Evolutionary conservation across 2,113 vertebrate species (phyloP).

Genomic region (Thalassoma bifasciatum): DNA sequence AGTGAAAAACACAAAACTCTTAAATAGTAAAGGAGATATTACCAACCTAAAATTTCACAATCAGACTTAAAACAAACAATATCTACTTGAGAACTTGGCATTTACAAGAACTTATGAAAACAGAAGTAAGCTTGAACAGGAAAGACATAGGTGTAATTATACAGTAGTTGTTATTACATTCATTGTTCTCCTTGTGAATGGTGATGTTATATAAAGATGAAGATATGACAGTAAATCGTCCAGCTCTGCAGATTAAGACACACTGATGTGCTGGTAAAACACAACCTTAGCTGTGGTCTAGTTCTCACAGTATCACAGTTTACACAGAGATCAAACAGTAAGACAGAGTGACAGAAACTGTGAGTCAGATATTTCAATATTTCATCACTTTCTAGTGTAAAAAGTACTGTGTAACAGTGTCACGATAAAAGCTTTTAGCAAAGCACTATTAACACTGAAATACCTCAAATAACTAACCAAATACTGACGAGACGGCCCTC

Average conservation of each 20-base stretch:
- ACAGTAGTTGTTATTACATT: not conserved
- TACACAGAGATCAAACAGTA: constrained; percentile 9
- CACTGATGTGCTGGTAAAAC: constrained; percentile 37
- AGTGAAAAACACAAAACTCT: too few species aligned
- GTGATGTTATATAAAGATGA: not conserved
- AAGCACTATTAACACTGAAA: constrained; percentile 34
- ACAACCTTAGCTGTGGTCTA: constrained; percentile 44
- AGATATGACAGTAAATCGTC: not conserved
- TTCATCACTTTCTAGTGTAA: constrained; percentile 14
- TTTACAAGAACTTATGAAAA: too few species aligned
- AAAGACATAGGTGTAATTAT: too few species aligned
- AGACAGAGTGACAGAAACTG: constrained; percentile 24
- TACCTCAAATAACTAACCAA: not conserved
- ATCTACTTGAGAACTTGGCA: not conserved
- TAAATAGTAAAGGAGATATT: too few species aligned
- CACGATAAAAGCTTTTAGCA: constrained; percentile 44
- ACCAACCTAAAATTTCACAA: not conserved
- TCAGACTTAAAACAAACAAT: not conserved
- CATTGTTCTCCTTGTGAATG: not conserved
- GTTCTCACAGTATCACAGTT: constrained; percentile 45
- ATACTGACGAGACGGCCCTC: not conserved
- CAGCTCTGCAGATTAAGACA: constrained; percentile 30
- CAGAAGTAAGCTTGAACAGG: too few species aligned
- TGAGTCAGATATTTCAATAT: constrained; percentile 19
- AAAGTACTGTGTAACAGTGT: constrained; percentile 43